Percentiles rank a stretch among this genome's conserved stretches.
Evolutionary conservation across 2,888 invertebrate genomes (phyloP).

Genomic region (Leptinotarsa peninsularis): DNA sequence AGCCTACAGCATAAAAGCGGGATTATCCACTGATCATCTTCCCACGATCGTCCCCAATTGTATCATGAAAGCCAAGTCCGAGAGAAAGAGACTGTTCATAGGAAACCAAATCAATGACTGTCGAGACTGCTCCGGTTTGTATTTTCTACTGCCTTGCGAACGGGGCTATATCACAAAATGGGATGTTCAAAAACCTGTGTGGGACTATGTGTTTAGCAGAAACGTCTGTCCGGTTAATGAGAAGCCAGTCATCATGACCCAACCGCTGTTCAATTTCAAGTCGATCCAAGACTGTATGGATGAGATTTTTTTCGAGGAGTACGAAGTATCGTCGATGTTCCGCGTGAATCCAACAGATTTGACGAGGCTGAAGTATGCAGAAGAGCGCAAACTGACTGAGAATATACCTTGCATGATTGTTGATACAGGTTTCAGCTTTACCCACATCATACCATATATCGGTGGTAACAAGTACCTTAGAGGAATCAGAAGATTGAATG

Average conservation of each 20-base stretch:
- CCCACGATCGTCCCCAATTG: slow-evolving; percentile 91
- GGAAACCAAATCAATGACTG: slow-evolving; percentile 97
- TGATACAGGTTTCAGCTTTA: slow-evolving; percentile 96
- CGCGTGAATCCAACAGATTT: slow-evolving; percentile 86
- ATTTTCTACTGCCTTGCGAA: slow-evolving; percentile 93
- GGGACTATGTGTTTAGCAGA: slow-evolving; percentile 94
- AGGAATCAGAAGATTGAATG: slow-evolving; percentile 86
- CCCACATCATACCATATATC: slow-evolving; percentile 93
- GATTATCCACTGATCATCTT: slow-evolving; percentile 75
- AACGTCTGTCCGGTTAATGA: slow-evolving; percentile 85
- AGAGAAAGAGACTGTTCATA: slow-evolving; percentile 91
- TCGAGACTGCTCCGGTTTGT: slow-evolving; percentile 93
- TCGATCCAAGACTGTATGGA: slow-evolving; percentile 93
- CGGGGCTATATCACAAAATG: slow-evolving; percentile 96
- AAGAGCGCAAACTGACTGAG: slow-evolving; percentile 44
- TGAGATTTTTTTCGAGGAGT: slow-evolving; percentile 98
- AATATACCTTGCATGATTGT: slow-evolving; percentile 74
- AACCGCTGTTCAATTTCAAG: slow-evolving; percentile 93
- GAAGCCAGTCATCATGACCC: slow-evolving; percentile 87
- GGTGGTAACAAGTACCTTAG: slow-evolving; percentile 72
- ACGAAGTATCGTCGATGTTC: slow-evolving; percentile 86
- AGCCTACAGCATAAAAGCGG: slow-evolving; percentile 87
- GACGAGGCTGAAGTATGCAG: slow-evolving; percentile 64
- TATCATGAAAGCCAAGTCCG: slow-evolving; percentile 98
- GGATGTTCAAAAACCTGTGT: slow-evolving; percentile 95